Evolutionary conservation across 2,797 vertebrate species (phyloP), one percentile per base, ranked within the genome.

Genomic region (Hemitrygon akajei): DNA sequence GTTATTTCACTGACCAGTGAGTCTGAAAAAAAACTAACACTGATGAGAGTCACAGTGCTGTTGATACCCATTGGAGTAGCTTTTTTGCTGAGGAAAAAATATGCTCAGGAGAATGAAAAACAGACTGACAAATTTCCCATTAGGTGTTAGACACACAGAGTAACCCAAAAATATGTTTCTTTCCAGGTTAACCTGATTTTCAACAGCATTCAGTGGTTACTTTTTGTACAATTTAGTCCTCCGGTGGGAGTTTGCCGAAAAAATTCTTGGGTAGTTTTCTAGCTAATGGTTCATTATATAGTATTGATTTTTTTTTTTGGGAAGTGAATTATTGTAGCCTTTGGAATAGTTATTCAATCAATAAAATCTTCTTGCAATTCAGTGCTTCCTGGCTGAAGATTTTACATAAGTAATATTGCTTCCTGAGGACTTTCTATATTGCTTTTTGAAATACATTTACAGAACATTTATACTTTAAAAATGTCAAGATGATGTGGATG

Each of bases 201-300:
- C 71, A 73, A 73, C 71, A 6, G 71, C 6, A 2, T 25, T 12
- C 22, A 0, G 27, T 12, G 60, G 7, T 1, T 34, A 3, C 1
- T 37, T 60, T 60, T 89, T 40, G 22, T 40, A n/a, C n/a, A 66
- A 20, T 89, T 63, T 89, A 89, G 86, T 25, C n/a, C 18, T 37
- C 60, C 30, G 18, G 30, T 22, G 20, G 16, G 69, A 20, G 11
- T 71, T 71, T 73, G 3, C 14, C 9, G 25, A 73, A 75, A 75
- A 75, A 5, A 20, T 22, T 75, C 30, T n/a, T 87, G 20, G 58
- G 66, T 30, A 4, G 6, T 75, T 75, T n/a, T 22, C 14, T 69
- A 3, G 60, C 69, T 89, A 69, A 89, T 89, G 34, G 84, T 87
- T 87, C 84, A 87, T 87, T 87, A 89, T 34, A 69, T 34, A 37